A percentile compares a stretch with the other conserved stretches of the same genome.
Evolutionary conservation across 1,140 invertebrate genomes (phyloP).

Genomic region (Amphibalanus amphitrite): DNA sequence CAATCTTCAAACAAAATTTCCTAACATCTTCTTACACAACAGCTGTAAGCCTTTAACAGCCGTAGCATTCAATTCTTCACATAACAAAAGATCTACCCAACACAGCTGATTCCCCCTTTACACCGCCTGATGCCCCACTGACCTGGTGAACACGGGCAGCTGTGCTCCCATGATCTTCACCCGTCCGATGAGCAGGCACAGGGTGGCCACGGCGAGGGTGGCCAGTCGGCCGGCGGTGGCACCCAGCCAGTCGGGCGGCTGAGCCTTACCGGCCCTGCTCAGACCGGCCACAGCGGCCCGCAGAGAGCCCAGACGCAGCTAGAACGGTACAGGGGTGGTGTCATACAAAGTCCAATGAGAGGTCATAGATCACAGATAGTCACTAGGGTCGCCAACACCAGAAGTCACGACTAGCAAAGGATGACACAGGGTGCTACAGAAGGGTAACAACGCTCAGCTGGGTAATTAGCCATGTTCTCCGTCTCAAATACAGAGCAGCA

Average conservation of each 20-base stretch:
- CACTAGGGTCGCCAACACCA: too few species aligned
- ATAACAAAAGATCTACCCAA: neutral
- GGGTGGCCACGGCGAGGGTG: conserved; percentile 56
- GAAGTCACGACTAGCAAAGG: too few species aligned
- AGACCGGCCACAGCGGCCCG: too few species aligned
- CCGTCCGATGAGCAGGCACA: conserved; percentile 61
- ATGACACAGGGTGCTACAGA: too few species aligned
- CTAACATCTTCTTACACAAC: neutral
- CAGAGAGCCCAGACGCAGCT: too few species aligned
- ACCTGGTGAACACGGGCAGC: conserved; percentile 86
- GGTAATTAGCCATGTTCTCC: too few species aligned
- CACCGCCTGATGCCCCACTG: neutral
- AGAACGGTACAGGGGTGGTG: too few species aligned
- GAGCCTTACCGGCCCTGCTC: conserved; percentile 46
- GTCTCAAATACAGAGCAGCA: too few species aligned
- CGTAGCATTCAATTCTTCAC: neutral
- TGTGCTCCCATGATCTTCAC: conserved; percentile 90
- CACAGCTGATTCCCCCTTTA: neutral
- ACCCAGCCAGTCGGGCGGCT: conserved; percentile 43
- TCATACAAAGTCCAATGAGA: too few species aligned
- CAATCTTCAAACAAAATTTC: neutral
- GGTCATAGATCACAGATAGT: too few species aligned
- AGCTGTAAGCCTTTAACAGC: neutral
- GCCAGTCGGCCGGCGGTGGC: conserved; percentile 56
- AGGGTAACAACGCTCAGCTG: too few species aligned